Base-by-base conservation (phyloP, 2,888 invertebrate genomes). In the Synanthedon andrenaeformis region DNA sequence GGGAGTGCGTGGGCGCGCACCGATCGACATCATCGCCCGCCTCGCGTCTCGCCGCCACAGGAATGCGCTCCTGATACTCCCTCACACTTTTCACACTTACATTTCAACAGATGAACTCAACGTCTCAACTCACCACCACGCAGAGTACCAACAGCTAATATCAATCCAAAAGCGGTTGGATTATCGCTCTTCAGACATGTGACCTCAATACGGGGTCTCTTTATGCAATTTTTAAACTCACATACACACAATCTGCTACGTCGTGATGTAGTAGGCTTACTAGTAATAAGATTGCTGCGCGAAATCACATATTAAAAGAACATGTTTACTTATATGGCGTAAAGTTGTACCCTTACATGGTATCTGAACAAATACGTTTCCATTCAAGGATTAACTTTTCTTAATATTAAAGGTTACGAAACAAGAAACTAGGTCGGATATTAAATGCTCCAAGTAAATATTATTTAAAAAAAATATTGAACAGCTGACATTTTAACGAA, bases 321-420 rank as follows among this genome's bases (percentile, higher is more conserved):
- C 82, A 74, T 82, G 82, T 83, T 84, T 79, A 79, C 83, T 70
- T 83, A 77, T 82, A 84, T 76, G 82, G 85, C 72, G 69, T 71
- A 76, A 76, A 74, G 65, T 68, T 65, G 59, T 66, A 60, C 60
- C 78, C 81, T 63, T 82, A 67, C 72, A 82, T 67, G 81, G 81
- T 59, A 63, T 62, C 65, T 62, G 69, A 69, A 76, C 76, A 72
- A 77, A 79, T 75, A 75, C 69, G 75, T 75, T 71, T 65, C 79
- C 77, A 76, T 79, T 79, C 74, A 76, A 76, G 79, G 79, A 76
- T 79, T 67, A 63, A 67, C 74, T 74, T 75, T 69, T 71, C 66
- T 70, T 60, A 69, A 70, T 57, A 59, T 59, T 53, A 60, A 60
- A 58, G 53, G 56, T 53, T 59, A 35, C 35, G 54, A 58, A 57